phyloP scores from a whole-genome alignment of 2,113 vertebrate genomes.

The Vombatus ursinus region DNA sequence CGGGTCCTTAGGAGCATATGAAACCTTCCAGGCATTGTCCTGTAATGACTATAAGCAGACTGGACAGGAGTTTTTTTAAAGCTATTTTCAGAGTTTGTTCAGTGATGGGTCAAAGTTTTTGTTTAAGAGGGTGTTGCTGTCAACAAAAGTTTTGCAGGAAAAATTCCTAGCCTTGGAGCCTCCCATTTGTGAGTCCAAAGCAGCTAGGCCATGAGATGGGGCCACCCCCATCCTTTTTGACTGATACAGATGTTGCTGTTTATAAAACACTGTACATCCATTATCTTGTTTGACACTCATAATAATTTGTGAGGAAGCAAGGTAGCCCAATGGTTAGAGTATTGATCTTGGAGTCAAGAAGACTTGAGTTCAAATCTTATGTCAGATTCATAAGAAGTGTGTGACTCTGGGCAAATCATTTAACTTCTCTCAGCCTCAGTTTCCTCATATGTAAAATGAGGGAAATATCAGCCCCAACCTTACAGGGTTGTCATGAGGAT shows the following conservation, averaged over 20 bases:
- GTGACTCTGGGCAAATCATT: not conserved
- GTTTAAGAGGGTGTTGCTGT: conserved; percentile 10
- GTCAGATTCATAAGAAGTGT: not conserved
- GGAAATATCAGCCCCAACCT: not conserved
- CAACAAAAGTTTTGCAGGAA: conserved; percentile 21
- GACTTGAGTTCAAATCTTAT: not conserved
- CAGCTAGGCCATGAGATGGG: not conserved
- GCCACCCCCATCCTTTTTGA: not conserved
- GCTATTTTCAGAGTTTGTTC: not conserved
- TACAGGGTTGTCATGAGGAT: not conserved
- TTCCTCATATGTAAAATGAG: not conserved
- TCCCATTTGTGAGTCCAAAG: not conserved
- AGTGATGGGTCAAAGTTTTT: conserved; percentile 18
- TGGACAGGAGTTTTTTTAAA: not conserved
- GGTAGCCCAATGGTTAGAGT: not conserved
- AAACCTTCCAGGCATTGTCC: not conserved
- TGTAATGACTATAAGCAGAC: not conserved
- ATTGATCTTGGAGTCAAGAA: not conserved
- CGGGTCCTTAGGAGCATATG: not conserved
- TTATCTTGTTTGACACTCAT: not conserved
- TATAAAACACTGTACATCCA: not conserved
- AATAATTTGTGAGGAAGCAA: not conserved
- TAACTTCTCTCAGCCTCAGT: not conserved
- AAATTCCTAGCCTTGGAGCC: not conserved
- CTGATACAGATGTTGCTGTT: not conserved